Conservation (phyloP, 2,113 vertebrate species). For the Phylloscopus trochiloides region DNA sequence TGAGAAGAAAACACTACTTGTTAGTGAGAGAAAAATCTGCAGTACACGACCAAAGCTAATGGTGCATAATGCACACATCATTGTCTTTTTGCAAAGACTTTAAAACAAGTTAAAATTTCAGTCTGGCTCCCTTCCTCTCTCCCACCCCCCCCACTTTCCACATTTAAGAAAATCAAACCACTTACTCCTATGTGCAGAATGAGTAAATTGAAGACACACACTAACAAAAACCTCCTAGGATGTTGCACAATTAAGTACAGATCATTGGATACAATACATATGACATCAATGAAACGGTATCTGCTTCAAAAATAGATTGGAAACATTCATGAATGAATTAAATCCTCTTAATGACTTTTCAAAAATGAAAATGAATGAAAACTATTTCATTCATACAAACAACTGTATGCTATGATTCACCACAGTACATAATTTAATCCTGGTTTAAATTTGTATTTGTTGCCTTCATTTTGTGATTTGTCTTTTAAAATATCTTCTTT, state of each 20-base stretch:
- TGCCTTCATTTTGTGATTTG: neutral
- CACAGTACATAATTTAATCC: neutral
- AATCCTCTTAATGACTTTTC: slow-evolving; percentile 39
- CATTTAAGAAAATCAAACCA: slow-evolving; percentile 49
- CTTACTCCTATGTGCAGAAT: slow-evolving; percentile 40
- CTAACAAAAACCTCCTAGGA: slow-evolving; percentile 46
- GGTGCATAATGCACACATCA: slow-evolving; percentile 46
- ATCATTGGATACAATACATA: slow-evolving; percentile 44
- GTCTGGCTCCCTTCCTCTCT: slow-evolving; percentile 31
- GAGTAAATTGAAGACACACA: slow-evolving; percentile 51
- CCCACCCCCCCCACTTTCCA: neutral
- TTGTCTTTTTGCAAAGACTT: slow-evolving; percentile 46
- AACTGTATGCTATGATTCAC: neutral
- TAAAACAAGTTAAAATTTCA: slow-evolving; percentile 46
- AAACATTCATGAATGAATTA: slow-evolving; percentile 56
- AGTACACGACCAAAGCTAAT: slow-evolving; percentile 50
- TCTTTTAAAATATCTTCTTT: neutral
- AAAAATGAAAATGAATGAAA: slow-evolving; percentile 52
- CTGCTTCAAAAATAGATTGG: slow-evolving; percentile 58
- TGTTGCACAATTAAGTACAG: slow-evolving; percentile 53
- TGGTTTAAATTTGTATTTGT: neutral
- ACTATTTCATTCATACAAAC: slow-evolving; percentile 9
- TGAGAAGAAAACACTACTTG: slow-evolving; percentile 66
- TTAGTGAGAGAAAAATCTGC: slow-evolving; percentile 64
- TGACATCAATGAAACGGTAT: slow-evolving; percentile 55